phyloP scores from a whole-genome alignment of 2,888 invertebrate genomes.

The Lycocerus yunnanus region DNA sequence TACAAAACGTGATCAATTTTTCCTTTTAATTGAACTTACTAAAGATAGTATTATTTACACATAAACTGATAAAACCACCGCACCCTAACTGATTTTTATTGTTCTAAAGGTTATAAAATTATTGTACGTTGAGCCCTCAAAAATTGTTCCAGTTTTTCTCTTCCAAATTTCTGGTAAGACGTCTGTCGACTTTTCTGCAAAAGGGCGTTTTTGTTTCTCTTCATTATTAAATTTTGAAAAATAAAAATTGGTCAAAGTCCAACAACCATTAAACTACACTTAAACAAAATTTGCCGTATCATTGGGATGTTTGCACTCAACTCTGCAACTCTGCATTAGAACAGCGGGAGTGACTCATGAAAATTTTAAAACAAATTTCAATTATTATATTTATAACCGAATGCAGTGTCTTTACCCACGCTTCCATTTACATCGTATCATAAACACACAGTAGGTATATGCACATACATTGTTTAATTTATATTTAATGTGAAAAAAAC shows the following conservation, averaged over 20 bases:
- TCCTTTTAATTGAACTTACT: neutral
- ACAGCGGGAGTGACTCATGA: neutral
- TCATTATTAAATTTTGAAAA: too few species aligned
- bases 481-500: too few species aligned
- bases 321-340: neutral
- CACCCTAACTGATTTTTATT: neutral
- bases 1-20: constrained; percentile 6
- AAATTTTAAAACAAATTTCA: neutral
- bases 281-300: neutral
- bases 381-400: neutral
- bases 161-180: too few species aligned
- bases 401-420: neutral
- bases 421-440: neutral
- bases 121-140: too few species aligned
- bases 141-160: too few species aligned
- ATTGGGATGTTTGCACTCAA: neutral
- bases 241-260: neutral
- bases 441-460: neutral
- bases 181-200: too few species aligned
- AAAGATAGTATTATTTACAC: neutral
- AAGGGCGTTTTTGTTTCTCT: too few species aligned
- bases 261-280: neutral
- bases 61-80: neutral
- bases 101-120: neutral
- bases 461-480: neutral